Evolutionary conservation across 1,140 invertebrate species (phyloP).

Genomic region (Geopemphigus sp.): DNA sequence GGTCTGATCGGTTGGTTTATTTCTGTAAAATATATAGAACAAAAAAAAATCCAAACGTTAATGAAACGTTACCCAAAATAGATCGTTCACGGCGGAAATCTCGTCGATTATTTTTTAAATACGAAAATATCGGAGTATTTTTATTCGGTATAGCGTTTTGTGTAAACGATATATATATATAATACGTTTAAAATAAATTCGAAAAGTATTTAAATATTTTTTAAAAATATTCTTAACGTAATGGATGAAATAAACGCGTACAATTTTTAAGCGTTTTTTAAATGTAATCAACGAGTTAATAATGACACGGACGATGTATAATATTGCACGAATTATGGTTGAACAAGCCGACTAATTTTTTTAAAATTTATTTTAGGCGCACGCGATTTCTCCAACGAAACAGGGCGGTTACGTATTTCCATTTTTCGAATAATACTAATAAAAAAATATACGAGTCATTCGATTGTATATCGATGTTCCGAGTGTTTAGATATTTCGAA

Average conservation of each 20-base stretch:
- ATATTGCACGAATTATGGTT: neutral
- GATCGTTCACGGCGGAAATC: too few relatives aligned
- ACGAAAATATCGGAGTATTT: too few relatives aligned
- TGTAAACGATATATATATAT: too few relatives aligned
- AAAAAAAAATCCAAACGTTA: too few relatives aligned
- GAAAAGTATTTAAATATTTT: too few relatives aligned
- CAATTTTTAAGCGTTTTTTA: neutral
- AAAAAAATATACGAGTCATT: neutral
- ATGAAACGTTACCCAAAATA: too few relatives aligned
- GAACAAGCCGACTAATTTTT: neutral
- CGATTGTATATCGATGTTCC: neutral
- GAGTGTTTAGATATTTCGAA: neutral
- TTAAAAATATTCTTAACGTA: too few relatives aligned
- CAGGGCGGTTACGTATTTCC: neutral
- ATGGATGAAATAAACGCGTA: neutral
- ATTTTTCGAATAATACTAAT: too few relatives aligned
- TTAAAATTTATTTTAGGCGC: neutral
- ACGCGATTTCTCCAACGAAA: neutral
- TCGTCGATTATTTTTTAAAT: too few relatives aligned
- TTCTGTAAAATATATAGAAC: slow-evolving; percentile 59
- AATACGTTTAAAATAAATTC: too few relatives aligned
- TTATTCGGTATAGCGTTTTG: too few relatives aligned
- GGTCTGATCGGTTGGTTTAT: slow-evolving; percentile 78
- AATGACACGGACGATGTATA: neutral
- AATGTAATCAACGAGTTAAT: neutral